Conservation (phyloP, 2,888 invertebrate species). For the Theodoxus fluviatilis region DNA sequence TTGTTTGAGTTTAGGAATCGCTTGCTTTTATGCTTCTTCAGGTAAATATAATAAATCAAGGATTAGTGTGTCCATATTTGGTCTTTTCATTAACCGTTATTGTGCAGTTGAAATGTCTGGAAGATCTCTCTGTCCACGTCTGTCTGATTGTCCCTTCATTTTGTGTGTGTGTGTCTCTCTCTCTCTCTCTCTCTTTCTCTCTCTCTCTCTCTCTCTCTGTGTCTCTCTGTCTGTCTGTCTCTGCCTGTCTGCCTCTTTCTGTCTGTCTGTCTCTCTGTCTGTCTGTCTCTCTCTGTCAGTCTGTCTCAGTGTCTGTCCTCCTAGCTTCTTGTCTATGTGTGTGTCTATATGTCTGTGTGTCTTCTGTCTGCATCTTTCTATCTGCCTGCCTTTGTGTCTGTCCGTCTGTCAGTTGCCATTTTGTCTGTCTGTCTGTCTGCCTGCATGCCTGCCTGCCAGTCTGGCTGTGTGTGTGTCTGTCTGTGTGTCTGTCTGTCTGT, state of each 20-base stretch:
- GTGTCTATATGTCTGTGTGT: conserved; percentile 26
- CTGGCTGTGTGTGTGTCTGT: conserved; percentile 44
- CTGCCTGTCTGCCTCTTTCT: conserved; percentile 15
- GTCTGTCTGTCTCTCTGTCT: conserved; percentile 24
- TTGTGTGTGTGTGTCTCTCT: neutral
- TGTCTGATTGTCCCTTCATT: neutral
- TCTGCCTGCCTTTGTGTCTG: too few relatives aligned
- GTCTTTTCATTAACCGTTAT: neutral
- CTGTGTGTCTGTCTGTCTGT: conserved; percentile 77
- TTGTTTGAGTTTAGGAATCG: neutral
- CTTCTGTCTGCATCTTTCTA: neutral
- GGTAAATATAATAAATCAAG: neutral
- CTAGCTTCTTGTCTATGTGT: conserved; percentile 28
- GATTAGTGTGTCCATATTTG: neutral
- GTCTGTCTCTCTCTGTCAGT: neutral
- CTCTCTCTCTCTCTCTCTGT: neutral
- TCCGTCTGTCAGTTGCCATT: neutral
- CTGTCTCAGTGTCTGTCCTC: neutral
- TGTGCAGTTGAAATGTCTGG: neutral
- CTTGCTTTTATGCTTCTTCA: neutral
- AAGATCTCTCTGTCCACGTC: neutral
- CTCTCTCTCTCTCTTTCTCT: neutral
- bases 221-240: conserved; percentile 11
- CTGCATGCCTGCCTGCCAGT: conserved; percentile 25
- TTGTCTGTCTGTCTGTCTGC: conserved; percentile 26